Percentiles rank a stretch among this genome's conserved stretches.
phyloP scores from a whole-genome alignment of 2,888 invertebrate genomes.

The Caenorhabditis sp. region DNA sequence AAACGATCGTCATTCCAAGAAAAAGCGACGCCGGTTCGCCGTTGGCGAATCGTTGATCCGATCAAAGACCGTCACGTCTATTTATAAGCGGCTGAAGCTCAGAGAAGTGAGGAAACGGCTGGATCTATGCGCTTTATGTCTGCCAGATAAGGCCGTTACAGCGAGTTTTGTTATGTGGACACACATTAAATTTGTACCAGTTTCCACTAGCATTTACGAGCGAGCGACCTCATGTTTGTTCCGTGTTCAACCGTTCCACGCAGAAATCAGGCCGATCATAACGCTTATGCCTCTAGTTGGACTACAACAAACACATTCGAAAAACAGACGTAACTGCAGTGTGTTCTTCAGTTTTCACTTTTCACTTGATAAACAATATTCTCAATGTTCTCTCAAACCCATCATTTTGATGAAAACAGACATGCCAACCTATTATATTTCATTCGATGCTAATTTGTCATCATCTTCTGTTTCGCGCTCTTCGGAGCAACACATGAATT shows the following conservation, averaged over 20 bases:
- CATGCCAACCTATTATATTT: background rate
- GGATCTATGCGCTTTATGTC: background rate
- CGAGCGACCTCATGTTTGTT: background rate
- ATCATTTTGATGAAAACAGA: too few species aligned
- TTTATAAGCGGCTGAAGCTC: slow-evolving; percentile 5
- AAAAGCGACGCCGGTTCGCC: slow-evolving; percentile 15
- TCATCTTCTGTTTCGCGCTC: slow-evolving; percentile 4
- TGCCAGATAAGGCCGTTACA: too few species aligned
- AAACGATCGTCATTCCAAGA: background rate
- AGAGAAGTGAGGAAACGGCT: slow-evolving; percentile 8
- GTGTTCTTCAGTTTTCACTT: too few species aligned
- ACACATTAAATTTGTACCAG: background rate
- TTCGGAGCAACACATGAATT: slow-evolving; percentile 5
- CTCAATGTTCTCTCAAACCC: too few species aligned
- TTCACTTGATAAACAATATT: too few species aligned
- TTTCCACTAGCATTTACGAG: background rate
- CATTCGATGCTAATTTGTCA: slow-evolving; percentile 8
- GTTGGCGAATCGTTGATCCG: slow-evolving; percentile 31
- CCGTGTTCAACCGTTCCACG: too few species aligned
- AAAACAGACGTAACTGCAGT: too few species aligned
- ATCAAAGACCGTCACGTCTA: slow-evolving; percentile 22
- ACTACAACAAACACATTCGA: too few species aligned
- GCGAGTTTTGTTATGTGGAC: too few species aligned
- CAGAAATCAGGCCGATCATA: too few species aligned
- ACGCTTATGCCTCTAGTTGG: too few species aligned